phyloP scores from a whole-genome alignment of 2,888 invertebrate genomes.

The Lasioglossum calceatum region DNA sequence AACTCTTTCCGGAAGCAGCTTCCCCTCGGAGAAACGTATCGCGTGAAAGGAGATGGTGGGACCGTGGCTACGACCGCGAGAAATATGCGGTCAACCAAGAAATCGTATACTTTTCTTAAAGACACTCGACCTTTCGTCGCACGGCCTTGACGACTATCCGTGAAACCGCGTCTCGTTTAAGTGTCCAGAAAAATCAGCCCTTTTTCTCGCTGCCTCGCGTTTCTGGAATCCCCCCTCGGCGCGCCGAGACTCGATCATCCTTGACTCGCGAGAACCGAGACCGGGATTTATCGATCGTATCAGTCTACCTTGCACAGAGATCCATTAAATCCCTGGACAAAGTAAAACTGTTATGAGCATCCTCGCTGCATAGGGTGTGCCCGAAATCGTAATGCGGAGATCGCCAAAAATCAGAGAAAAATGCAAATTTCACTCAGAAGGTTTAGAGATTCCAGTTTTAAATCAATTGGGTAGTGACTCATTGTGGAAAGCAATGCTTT shows the following conservation, averaged over 20 bases:
- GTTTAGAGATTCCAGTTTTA: no score
- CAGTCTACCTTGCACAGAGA: background rate
- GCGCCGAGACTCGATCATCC: conserved; percentile 19
- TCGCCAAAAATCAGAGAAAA: no score
- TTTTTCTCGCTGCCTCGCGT: conserved; percentile 29
- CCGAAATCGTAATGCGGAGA: no score
- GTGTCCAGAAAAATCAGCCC: conserved; percentile 31
- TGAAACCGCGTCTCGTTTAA: conserved; percentile 45
- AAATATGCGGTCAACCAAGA: conserved; percentile 58
- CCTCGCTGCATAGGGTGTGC: background rate
- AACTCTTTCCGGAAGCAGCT: conserved; percentile 54
- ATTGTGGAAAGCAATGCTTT: no score
- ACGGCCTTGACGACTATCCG: conserved; percentile 52
- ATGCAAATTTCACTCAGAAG: no score
- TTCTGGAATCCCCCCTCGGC: conserved; percentile 14
- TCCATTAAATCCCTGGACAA: background rate
- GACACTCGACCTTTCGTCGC: conserved; percentile 52
- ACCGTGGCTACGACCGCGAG: conserved; percentile 36
- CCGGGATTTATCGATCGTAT: conserved; percentile 34
- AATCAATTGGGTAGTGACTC: no score
- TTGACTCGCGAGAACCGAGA: conserved; percentile 23
- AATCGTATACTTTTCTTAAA: conserved; percentile 60
- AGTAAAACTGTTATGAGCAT: background rate
- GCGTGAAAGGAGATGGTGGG: conserved; percentile 42
- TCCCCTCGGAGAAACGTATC: conserved; percentile 48